Conservation (phyloP, 2,797 vertebrate species). For the Malacoctenus gilli region DNA sequence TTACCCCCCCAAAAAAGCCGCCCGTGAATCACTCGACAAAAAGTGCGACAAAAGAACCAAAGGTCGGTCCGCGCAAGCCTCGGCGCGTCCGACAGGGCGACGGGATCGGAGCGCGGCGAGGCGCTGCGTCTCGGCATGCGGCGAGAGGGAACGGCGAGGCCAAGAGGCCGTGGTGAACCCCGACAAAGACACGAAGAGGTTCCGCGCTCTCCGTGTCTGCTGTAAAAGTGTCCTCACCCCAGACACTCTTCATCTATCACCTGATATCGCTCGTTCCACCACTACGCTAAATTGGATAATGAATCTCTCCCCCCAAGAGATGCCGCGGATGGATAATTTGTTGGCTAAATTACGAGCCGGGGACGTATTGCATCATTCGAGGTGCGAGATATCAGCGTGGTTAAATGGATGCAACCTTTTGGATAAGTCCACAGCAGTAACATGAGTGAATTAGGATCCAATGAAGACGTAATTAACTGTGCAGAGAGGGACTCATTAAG, state of each 20-base stretch:
- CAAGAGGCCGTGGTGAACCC: conserved; percentile 54
- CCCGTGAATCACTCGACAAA: conserved; percentile 60
- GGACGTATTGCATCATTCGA: conserved; percentile 58
- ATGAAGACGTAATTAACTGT: conserved; percentile 47
- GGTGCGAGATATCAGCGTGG: conserved; percentile 41
- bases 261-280: conserved; percentile 48
- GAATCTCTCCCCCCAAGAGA: conserved; percentile 65
- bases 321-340: conserved; percentile 66
- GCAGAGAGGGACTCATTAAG: conserved; percentile 32
- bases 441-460: conserved; percentile 41
- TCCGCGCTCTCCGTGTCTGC: conserved; percentile 30
- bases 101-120: conserved; percentile 14
- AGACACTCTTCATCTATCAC: conserved; percentile 65
- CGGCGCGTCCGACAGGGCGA: conserved; percentile 13
- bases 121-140: conserved; percentile 18
- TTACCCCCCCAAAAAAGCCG: conserved; percentile 69
- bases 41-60: conserved; percentile 15
- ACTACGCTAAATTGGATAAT: conserved; percentile 69
- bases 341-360: conserved; percentile 62
- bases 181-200: conserved; percentile 35
- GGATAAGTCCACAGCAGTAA: conserved; percentile 34
- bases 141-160: conserved; percentile 24
- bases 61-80: conserved; percentile 33
- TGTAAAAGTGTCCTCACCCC: conserved; percentile 62
- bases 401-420: conserved; percentile 59